phyloP scores from a whole-genome alignment of 92 coral and sea anemone species.

The Epizoanthus fatuus region DNA sequence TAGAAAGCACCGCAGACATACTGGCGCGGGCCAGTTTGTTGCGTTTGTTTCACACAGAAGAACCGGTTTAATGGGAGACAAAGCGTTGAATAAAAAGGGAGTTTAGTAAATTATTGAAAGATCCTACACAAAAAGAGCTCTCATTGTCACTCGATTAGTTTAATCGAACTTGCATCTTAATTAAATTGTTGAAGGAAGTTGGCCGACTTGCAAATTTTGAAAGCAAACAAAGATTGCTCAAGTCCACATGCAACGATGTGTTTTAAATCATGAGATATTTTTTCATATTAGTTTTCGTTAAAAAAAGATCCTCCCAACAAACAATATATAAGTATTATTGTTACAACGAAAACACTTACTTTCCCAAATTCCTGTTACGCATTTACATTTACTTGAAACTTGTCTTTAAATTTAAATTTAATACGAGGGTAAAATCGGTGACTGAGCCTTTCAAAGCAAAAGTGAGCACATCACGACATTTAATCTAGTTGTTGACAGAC shows the following conservation, averaged over 20 bases:
- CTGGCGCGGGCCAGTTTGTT: constrained; percentile 43
- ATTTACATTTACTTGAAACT: too few species aligned
- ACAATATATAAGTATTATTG: neutral
- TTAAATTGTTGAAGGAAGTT: constrained; percentile 34
- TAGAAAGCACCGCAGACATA: constrained; percentile 21
- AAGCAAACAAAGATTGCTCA: constrained; percentile 28
- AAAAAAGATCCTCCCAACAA: neutral
- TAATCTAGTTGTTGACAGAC: constrained; percentile 42
- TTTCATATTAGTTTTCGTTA: neutral
- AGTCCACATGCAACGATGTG: neutral
- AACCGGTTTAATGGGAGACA: constrained; percentile 38
- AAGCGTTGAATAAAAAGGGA: constrained; percentile 23
- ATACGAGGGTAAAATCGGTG: neutral
- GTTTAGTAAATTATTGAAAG: constrained; percentile 42
- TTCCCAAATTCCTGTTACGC: too few species aligned
- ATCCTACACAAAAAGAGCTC: constrained; percentile 27
- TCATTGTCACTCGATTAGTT: constrained; percentile 37
- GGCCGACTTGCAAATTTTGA: constrained; percentile 34
- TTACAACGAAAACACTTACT: neutral
- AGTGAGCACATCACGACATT: neutral
- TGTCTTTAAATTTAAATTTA: too few species aligned
- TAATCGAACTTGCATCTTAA: constrained; percentile 50
- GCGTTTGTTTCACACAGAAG: constrained; percentile 23
- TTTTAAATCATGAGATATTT: neutral
- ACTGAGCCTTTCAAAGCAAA: neutral